Base-by-base conservation (phyloP, 2,888 invertebrate genomes). In the Heterodera filipjevi region DNA sequence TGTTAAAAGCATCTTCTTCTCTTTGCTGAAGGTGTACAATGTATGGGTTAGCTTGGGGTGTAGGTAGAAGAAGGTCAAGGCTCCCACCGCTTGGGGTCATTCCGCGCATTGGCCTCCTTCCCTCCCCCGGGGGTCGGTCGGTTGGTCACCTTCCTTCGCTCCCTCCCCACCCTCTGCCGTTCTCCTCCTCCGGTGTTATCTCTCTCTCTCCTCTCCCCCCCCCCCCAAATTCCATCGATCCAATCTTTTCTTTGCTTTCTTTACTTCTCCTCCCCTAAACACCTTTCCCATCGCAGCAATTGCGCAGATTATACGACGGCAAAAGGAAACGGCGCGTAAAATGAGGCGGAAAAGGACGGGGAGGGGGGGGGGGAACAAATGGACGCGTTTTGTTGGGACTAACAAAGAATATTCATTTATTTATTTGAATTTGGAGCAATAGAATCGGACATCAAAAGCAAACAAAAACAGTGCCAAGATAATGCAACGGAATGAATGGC, bases 31-130 rank as follows among this genome's bases (percentile, higher is more conserved):
- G 33, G 33, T 32, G 68, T 33, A 33, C 68, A 33, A 22, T 30
- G 33, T 12, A 68, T n/a, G n/a, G n/a, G 6, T 49, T 16, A 19
- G 46, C 12, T 12, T 49, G 19, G 49, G 49, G 49, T 16, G 49
- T n/a, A n/a, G 49, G 66, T 8, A 32, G 33, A 32, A 33, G 68
- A 32, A 35, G 68, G 68, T 68, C 68, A 68, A 68, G 68, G 68
- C 68, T 35, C 14, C 33, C 35, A 8, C 35, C 3, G 19, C 35
- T 68, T 68, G 32, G 68, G 68, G 68, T 22, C 68, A 59, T 59
- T 27, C 59, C 27, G n/a, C 59, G n/a, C 59, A 59, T 53, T 53
- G 53, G 19, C n/a, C n/a, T 59, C 59, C 59, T 10, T 3, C 27
- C n/a, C 59, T 10, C 59, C 59, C 59, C n/a, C n/a, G 5, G n/a